These are phyloP conservation scores for Pogonognathellus flavescens DNA, from an alignment of 1,140 invertebrate genomes.

Conservation along the genomic window DNA sequence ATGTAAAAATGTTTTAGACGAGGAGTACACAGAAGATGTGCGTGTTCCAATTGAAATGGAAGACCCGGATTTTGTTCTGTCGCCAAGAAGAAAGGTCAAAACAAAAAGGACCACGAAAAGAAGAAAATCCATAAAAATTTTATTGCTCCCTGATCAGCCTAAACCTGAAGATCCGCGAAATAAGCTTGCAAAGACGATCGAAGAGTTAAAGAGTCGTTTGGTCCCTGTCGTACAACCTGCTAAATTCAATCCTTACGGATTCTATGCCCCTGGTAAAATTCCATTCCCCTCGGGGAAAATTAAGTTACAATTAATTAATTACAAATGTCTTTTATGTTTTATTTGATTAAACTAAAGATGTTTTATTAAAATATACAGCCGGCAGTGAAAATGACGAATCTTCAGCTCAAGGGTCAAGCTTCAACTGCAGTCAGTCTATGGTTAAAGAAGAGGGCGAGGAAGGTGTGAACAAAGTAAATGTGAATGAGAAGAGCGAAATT, in stretches of 20 bases:
- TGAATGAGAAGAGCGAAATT: too few species aligned
- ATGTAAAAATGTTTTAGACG: not conserved
- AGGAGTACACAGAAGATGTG: not conserved
- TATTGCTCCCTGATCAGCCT: conserved; percentile 48
- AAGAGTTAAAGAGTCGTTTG: conserved; percentile 33
- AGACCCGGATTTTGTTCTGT: conserved; percentile 18
- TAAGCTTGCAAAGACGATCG: conserved; percentile 50
- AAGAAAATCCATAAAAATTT: conserved; percentile 37
- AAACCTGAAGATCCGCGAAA: conserved; percentile 32
- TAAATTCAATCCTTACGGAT: conserved; percentile 52
- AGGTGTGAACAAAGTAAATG: too few species aligned
- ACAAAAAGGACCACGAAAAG: conserved; percentile 1
- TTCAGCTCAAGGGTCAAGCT: conserved; percentile 9
- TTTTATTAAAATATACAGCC: too few species aligned
- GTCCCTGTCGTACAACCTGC: conserved; percentile 17
- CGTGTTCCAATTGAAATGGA: not conserved
- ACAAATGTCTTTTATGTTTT: too few species aligned
- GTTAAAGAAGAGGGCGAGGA: too few species aligned
- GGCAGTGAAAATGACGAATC: not conserved
- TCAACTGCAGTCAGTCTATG: not conserved
- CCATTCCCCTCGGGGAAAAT: not conserved
- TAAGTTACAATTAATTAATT: not conserved
- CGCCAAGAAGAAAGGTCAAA: not conserved
- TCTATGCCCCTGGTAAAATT: conserved; percentile 29
- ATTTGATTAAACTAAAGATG: too few species aligned